Percentiles rank a stretch among this genome's conserved stretches.
These are phyloP conservation scores for Philereme transversata DNA, from an alignment of 2,888 invertebrate species.

Conservation along the genomic window DNA sequence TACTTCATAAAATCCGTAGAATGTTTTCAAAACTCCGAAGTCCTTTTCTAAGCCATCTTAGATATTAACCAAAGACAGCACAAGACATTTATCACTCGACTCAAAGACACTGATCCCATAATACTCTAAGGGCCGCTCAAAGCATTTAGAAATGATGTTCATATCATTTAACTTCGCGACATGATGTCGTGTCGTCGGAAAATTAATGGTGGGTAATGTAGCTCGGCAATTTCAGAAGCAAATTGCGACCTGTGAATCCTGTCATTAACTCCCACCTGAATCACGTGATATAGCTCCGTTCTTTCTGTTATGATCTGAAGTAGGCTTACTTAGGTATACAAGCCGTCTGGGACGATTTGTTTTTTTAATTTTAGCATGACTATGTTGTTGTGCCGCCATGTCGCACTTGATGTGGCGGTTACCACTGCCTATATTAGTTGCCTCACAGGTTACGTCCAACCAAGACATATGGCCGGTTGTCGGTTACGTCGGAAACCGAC, in stretches of 20 bases:
- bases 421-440: no score
- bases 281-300: constrained; percentile 17
- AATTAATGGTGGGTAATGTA: constrained; percentile 62
- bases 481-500: no score
- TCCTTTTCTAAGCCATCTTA: constrained; percentile 26
- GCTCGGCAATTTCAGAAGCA: constrained; percentile 55
- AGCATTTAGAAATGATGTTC: constrained; percentile 55
- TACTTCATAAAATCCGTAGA: no score
- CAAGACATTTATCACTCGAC: constrained; percentile 61
- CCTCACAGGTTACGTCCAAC: no score
- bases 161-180: constrained; percentile 54
- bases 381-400: no score
- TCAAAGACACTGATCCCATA: constrained; percentile 61
- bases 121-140: constrained; percentile 49
- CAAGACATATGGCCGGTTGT: no score
- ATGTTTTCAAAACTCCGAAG: constrained; percentile 5
- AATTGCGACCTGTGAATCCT: constrained; percentile 56
- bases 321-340: no score
- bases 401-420: no score
- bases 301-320: no score
- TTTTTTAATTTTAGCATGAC: no score
- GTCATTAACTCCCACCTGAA: constrained; percentile 52
- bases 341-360: no score
- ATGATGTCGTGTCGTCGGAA: constrained; percentile 58
- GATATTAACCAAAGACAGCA: constrained; percentile 33